A percentile compares a stretch with the other conserved stretches of the same genome.
These are phyloP conservation scores for Sebastes kiyomatsui DNA, from an alignment of 2,797 vertebrate genomes.

Conservation along the genomic window DNA sequence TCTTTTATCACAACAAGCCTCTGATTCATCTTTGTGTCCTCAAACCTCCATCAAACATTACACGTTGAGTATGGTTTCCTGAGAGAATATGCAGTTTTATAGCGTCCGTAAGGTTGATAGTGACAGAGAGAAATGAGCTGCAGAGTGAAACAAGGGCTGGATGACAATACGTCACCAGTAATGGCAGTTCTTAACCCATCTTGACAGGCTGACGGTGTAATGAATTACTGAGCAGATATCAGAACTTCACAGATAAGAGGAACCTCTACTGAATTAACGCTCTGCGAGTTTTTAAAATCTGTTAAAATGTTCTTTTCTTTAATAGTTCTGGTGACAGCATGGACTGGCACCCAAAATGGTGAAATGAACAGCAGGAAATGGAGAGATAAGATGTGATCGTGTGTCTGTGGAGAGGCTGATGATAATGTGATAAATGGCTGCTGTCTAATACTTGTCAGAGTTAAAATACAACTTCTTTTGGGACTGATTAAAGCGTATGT, in stretches of 20 bases:
- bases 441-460: slow-evolving; percentile 14
- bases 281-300: background rate
- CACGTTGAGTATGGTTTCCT: slow-evolving; percentile 2
- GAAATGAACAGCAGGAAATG: background rate
- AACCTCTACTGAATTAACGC: slow-evolving; percentile 38
- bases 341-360: background rate
- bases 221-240: slow-evolving; percentile 47
- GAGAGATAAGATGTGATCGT: background rate
- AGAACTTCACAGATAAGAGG: slow-evolving; percentile 51
- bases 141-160: slow-evolving; percentile 12
- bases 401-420: background rate
- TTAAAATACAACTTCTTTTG: slow-evolving; percentile 7
- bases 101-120: slow-evolving; percentile 30
- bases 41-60: background rate
- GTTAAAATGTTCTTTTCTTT: slow-evolving; percentile 9
- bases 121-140: slow-evolving; percentile 17
- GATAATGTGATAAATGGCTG: slow-evolving; percentile 19
- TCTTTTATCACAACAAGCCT: slow-evolving; percentile 21
- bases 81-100: slow-evolving; percentile 34
- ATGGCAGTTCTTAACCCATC: slow-evolving; percentile 23
- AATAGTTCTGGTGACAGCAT: background rate
- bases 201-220: slow-evolving; percentile 46
- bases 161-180: slow-evolving; percentile 33
- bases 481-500: background rate
- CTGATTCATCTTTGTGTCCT: slow-evolving; percentile 15